Percentiles rank a stretch among this genome's conserved stretches.
Evolutionary conservation across 2,113 vertebrate species (phyloP).

Genomic region (Leucopsar rothschildi): DNA sequence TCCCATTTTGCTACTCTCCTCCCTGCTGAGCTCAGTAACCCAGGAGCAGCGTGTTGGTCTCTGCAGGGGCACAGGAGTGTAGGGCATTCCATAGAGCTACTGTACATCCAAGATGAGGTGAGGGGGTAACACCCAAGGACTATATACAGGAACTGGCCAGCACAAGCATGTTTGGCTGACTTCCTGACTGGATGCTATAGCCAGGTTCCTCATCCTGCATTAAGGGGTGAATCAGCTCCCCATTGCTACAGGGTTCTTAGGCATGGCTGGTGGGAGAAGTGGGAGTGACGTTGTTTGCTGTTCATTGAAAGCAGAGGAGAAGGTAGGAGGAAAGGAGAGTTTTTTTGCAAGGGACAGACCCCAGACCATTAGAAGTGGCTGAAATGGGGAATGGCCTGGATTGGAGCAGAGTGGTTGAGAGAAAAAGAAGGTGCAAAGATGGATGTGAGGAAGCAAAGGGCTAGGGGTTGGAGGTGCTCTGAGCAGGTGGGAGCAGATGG

Average conservation of each 20-base stretch:
- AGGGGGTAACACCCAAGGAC: neutral
- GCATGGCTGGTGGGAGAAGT: neutral
- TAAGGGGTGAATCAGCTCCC: neutral
- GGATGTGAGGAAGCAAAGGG: neutral
- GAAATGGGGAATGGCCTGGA: neutral
- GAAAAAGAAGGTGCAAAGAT: neutral
- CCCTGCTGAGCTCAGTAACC: neutral
- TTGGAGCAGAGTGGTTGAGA: neutral
- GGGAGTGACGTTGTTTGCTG: neutral
- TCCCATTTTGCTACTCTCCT: neutral
- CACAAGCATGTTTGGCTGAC: neutral
- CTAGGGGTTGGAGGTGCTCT: neutral
- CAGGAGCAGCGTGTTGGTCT: neutral
- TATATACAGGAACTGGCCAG: neutral
- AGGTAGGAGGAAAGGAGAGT: neutral
- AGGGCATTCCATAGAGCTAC: neutral
- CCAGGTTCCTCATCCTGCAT: neutral
- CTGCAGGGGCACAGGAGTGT: neutral
- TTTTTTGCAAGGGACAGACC: neutral
- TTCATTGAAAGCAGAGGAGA: neutral
- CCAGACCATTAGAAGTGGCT: neutral
- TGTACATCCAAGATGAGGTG: neutral
- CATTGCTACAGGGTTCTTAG: neutral
- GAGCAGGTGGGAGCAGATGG: neutral
- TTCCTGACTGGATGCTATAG: neutral